Evolutionary conservation across 2,888 invertebrate species (phyloP).

Genomic region (Griposia aprilina): DNA sequence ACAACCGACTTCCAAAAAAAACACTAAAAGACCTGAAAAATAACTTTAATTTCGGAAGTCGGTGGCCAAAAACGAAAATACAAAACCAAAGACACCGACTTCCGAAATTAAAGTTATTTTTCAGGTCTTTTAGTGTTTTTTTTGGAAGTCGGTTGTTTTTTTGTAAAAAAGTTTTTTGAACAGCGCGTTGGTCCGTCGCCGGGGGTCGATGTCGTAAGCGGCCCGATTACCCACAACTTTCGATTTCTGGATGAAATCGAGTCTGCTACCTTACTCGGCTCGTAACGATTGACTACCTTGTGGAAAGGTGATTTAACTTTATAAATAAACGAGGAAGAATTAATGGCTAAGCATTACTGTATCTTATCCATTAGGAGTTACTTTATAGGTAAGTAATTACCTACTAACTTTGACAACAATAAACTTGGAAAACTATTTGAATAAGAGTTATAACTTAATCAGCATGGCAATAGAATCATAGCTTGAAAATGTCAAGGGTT

Average conservation of each 20-base stretch:
- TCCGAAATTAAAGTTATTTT: too few species aligned
- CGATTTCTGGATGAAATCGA: slow-evolving; percentile 85
- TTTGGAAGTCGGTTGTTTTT: too few species aligned
- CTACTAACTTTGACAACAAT: not conserved
- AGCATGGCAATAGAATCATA: not conserved
- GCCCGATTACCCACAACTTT: slow-evolving; percentile 77
- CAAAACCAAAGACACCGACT: too few species aligned
- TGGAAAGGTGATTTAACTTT: slow-evolving; percentile 23
- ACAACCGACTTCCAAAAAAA: too few species aligned
- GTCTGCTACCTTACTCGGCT: slow-evolving; percentile 69
- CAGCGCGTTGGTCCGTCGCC: not conserved
- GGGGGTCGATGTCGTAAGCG: slow-evolving; percentile 72
- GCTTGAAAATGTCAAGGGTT: not conserved
- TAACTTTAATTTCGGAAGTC: too few species aligned
- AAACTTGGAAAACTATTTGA: not conserved
- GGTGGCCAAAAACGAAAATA: too few species aligned
- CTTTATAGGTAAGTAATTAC: not conserved
- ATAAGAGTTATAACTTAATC: not conserved
- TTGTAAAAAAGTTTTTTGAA: too few species aligned
- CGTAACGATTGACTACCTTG: slow-evolving; percentile 33
- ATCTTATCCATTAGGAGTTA: not conserved
- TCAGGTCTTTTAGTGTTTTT: too few species aligned
- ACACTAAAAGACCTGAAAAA: too few species aligned
- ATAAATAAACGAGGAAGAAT: not conserved
- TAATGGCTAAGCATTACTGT: not conserved